phyloP scores from a whole-genome alignment of 2,888 invertebrate species.

The Lamellibrachia columna region DNA sequence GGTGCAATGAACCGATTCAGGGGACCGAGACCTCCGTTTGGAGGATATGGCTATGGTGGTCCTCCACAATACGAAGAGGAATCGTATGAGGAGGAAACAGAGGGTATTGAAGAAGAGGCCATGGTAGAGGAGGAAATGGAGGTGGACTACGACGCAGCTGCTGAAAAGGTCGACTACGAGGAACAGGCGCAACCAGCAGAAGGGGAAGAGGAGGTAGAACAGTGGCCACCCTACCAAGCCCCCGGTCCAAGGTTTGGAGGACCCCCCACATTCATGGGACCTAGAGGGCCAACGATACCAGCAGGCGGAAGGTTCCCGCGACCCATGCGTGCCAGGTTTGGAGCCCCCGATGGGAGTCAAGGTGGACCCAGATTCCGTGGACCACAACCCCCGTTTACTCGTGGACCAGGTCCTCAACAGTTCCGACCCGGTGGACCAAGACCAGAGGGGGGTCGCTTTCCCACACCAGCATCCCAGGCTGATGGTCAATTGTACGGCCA shows the following conservation, averaged over 20 bases:
- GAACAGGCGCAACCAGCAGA: constrained; percentile 22
- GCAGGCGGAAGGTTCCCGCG: not conserved
- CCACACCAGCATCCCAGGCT: constrained; percentile 16
- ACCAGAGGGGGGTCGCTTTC: not conserved
- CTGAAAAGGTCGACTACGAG: constrained; percentile 25
- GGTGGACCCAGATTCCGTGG: constrained; percentile 20
- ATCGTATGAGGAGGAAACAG: constrained; percentile 23
- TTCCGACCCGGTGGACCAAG: constrained; percentile 23
- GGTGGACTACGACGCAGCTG: constrained; percentile 22
- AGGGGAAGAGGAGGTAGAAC: constrained; percentile 24
- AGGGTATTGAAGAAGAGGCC: constrained; percentile 31
- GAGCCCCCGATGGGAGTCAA: constrained; percentile 22
- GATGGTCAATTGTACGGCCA: not conserved
- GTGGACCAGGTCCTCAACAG: not conserved
- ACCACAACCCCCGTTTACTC: not conserved
- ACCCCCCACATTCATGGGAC: constrained; percentile 24
- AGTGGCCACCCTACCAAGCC: not conserved
- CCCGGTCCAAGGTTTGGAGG: constrained; percentile 26
- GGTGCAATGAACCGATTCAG: not conserved
- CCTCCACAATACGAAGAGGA: constrained; percentile 23
- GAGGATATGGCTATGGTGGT: constrained; percentile 7
- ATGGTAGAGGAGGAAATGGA: constrained; percentile 26
- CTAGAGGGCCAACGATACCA: constrained; percentile 9
- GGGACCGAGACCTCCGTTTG: constrained; percentile 17
- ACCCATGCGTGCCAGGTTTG: not conserved